Percentiles rank a stretch among this genome's conserved stretches.
phyloP scores from a whole-genome alignment of 2,113 vertebrate species.

The Dipodomys spectabilis region DNA sequence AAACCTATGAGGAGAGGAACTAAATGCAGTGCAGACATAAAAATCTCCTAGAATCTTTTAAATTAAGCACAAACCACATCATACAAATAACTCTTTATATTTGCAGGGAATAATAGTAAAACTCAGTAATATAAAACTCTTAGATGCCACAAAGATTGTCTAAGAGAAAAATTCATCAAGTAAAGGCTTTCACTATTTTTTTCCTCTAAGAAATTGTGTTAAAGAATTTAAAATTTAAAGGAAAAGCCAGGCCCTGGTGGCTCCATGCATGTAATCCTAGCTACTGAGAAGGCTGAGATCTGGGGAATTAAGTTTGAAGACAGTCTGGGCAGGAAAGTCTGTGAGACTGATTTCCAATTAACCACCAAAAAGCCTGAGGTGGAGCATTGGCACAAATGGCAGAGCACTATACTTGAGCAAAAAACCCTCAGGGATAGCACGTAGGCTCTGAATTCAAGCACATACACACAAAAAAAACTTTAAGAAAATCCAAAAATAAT shows the following conservation, averaged over 20 bases:
- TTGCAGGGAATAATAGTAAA: slow-evolving; percentile 8
- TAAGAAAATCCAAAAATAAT: background rate
- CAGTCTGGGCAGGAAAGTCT: too few relatives aligned
- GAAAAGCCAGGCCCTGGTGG: background rate
- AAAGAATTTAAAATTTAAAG: slow-evolving; percentile 19
- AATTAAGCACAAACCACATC: slow-evolving; percentile 15
- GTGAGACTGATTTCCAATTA: too few relatives aligned
- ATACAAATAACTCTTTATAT: slow-evolving; percentile 22
- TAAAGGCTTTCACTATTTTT: slow-evolving; percentile 29
- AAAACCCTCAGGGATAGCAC: too few relatives aligned
- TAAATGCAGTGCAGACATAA: background rate
- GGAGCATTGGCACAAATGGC: too few relatives aligned
- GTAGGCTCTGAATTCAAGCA: too few relatives aligned
- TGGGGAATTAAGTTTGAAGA: too few relatives aligned
- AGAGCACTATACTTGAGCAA: too few relatives aligned
- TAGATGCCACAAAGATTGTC: background rate
- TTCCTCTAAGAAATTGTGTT: background rate
- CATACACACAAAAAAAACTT: too few relatives aligned
- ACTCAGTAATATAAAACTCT: background rate
- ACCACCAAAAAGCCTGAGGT: too few relatives aligned
- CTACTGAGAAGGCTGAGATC: too few relatives aligned
- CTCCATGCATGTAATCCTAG: too few relatives aligned
- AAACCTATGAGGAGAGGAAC: background rate
- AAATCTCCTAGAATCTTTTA: background rate
- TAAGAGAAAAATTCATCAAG: slow-evolving; percentile 23